Evolutionary conservation across 2,888 invertebrate genomes (phyloP).

Genomic region (Agrenia bidenticulata): DNA sequence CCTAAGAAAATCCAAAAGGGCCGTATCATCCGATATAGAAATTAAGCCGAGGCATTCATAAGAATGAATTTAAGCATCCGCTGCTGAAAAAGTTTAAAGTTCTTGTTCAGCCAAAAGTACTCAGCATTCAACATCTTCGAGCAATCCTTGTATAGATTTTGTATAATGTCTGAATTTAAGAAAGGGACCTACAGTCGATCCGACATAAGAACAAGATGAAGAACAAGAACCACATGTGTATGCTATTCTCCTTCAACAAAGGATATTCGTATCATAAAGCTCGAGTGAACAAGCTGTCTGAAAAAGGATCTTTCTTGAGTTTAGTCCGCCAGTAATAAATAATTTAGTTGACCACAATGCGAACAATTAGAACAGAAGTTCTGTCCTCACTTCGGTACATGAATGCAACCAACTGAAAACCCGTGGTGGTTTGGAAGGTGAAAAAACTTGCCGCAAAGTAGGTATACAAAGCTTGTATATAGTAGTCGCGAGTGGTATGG

Average conservation of each 20-base stretch:
- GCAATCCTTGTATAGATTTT: no score
- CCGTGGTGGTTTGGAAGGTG: conserved; percentile 4
- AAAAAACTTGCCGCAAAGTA: conserved; percentile 9
- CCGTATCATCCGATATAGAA: no score
- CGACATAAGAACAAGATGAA: no score
- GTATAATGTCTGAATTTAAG: no score
- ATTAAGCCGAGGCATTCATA: no score
- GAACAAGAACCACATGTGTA: conserved; percentile 8
- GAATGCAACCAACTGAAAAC: neutral
- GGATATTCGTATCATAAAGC: neutral
- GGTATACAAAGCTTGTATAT: neutral
- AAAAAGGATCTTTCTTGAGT: conserved; percentile 3
- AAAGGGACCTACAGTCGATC: no score
- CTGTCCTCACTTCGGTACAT: conserved; percentile 9
- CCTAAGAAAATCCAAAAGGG: no score
- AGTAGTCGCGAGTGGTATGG: neutral
- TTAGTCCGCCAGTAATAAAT: conserved; percentile 5
- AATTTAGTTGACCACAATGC: conserved; percentile 18
- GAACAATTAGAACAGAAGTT: conserved; percentile 17
- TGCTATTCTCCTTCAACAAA: neutral
- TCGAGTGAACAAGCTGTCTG: conserved; percentile 8
- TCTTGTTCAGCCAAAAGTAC: no score
- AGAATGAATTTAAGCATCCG: no score
- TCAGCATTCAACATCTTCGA: no score
- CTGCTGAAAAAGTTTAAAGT: no score